Conservation (phyloP, 2,888 invertebrate species). For the Tuta absoluta region DNA sequence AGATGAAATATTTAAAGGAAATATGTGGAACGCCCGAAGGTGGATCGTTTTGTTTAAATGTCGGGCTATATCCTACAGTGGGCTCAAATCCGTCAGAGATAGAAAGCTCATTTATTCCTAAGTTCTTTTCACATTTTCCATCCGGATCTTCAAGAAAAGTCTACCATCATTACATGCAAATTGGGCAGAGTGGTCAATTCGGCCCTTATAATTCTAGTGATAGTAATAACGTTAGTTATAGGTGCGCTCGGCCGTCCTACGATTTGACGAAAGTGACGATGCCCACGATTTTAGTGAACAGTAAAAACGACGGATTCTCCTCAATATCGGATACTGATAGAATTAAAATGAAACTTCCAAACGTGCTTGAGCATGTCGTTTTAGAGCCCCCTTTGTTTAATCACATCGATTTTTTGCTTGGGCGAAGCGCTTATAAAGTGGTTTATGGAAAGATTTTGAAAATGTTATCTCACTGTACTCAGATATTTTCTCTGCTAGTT, state of each 20-base stretch:
- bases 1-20: slow-evolving; percentile 2
- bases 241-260: slow-evolving; percentile 32
- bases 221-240: slow-evolving; percentile 38
- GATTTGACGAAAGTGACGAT: slow-evolving; percentile 44
- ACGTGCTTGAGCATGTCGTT: slow-evolving; percentile 44
- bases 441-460: slow-evolving; percentile 45
- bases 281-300: slow-evolving; percentile 63
- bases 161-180: slow-evolving; percentile 41
- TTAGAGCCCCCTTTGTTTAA: slow-evolving; percentile 44
- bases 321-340: slow-evolving; percentile 41
- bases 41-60: slow-evolving; percentile 33
- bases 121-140: slow-evolving; percentile 44
- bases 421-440: slow-evolving; percentile 45
- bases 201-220: slow-evolving; percentile 41
- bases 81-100: slow-evolving; percentile 78
- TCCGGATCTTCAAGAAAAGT: slow-evolving; percentile 45
- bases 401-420: slow-evolving; percentile 50
- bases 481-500: neutral
- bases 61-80: slow-evolving; percentile 60
- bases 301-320: slow-evolving; percentile 77
- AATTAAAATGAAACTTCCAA: slow-evolving; percentile 41
- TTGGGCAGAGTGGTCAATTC: slow-evolving; percentile 30
- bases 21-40: neutral
- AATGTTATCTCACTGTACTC: slow-evolving; percentile 27
- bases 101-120: slow-evolving; percentile 65